Evolutionary conservation across 2,113 vertebrate species (phyloP).

Genomic region (Trogon melanurus): DNA sequence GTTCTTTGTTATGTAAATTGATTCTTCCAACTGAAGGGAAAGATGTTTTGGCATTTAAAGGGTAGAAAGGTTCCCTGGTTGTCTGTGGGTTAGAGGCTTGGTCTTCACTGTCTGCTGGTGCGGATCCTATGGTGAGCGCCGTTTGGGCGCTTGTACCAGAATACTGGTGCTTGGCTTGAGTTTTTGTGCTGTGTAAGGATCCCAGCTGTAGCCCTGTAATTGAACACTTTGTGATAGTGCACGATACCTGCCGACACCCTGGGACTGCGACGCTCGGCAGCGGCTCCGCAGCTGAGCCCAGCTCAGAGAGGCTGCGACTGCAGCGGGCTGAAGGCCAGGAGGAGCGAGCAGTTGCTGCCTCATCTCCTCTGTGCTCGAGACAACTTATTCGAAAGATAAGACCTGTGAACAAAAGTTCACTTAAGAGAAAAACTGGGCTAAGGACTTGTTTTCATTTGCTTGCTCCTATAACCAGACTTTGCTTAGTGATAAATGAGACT

Average conservation of each 20-base stretch:
- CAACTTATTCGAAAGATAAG: neutral
- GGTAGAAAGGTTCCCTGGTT: neutral
- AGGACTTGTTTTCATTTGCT: conserved; percentile 18
- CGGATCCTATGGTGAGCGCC: neutral
- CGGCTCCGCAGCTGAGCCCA: neutral
- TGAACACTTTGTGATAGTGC: neutral
- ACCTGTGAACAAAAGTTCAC: neutral
- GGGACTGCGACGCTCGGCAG: rapidly evolving
- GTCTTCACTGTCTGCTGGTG: rapidly evolving
- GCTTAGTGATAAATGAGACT: neutral
- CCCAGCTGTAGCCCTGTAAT: neutral
- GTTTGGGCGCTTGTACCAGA: rapidly evolving
- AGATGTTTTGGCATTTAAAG: neutral
- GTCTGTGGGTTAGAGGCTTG: neutral
- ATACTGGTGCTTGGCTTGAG: neutral
- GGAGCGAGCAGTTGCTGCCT: neutral
- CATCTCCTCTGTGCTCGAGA: conserved; percentile 46
- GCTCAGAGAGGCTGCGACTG: neutral
- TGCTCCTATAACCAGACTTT: neutral
- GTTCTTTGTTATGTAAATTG: neutral
- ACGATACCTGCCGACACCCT: neutral
- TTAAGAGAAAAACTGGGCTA: neutral
- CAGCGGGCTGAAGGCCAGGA: neutral
- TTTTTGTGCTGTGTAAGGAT: rapidly evolving
- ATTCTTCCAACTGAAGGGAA: neutral